Percentiles rank a stretch among this genome's conserved stretches.
phyloP scores from a whole-genome alignment of 2,113 vertebrate genomes.

The Silurus asotus region DNA sequence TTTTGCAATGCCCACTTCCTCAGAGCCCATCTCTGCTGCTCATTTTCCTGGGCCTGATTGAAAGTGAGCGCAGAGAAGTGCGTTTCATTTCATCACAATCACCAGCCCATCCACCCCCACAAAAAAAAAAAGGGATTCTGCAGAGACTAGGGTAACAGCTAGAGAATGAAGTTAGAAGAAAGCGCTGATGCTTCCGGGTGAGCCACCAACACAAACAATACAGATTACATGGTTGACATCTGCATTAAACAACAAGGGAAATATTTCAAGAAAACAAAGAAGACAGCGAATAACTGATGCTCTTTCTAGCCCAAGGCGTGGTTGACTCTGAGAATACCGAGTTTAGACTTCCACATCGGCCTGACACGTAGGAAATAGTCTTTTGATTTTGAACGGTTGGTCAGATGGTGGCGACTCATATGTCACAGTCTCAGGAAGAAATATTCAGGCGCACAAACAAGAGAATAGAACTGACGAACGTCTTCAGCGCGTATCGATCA shows the following conservation, averaged over 20 bases:
- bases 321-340: slow-evolving; percentile 61
- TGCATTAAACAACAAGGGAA: slow-evolving; percentile 19
- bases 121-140: neutral
- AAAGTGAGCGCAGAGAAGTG: slow-evolving; percentile 43
- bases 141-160: neutral
- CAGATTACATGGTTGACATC: slow-evolving; percentile 9
- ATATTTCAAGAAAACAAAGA: slow-evolving; percentile 4
- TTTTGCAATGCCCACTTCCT: slow-evolving; percentile 46
- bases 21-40: slow-evolving; percentile 24
- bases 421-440: slow-evolving; percentile 41
- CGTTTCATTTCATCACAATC: slow-evolving; percentile 37
- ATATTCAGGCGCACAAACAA: slow-evolving; percentile 38
- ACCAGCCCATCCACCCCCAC: neutral
- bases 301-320: neutral
- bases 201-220: neutral
- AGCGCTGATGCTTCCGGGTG: neutral
- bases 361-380: neutral
- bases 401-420: slow-evolving; percentile 33
- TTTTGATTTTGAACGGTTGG: neutral
- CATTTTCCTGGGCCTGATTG: slow-evolving; percentile 48
- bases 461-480: slow-evolving; percentile 61
- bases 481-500: slow-evolving; percentile 74
- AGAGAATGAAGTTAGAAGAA: slow-evolving; percentile 34
- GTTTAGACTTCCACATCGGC: slow-evolving; percentile 59
- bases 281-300: neutral